phyloP scores from a whole-genome alignment of 2,113 vertebrate genomes.

The Leuciscus idus region DNA sequence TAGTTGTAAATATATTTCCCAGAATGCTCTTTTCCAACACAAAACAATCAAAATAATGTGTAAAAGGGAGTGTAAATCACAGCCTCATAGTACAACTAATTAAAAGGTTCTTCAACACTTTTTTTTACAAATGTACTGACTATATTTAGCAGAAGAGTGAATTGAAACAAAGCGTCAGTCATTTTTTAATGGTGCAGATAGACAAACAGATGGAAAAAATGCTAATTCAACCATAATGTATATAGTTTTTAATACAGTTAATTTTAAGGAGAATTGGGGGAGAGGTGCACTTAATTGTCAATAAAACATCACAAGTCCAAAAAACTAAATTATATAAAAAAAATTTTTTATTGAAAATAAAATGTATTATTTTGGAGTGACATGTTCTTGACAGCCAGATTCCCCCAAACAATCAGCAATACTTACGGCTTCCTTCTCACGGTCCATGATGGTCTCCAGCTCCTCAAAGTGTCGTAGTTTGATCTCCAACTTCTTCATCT shows the following conservation, averaged over 20 bases:
- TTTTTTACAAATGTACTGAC: not conserved
- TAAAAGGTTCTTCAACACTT: not conserved
- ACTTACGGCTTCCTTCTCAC: conserved; percentile 96
- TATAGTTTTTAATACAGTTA: not conserved
- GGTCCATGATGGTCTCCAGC: conserved; percentile 97
- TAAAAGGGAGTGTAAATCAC: not conserved
- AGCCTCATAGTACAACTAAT: not conserved
- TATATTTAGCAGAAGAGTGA: not conserved
- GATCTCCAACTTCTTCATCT: conserved; percentile 99
- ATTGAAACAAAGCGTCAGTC: too few relatives aligned
- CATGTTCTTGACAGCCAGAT: not conserved
- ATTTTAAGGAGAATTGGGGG: too few relatives aligned
- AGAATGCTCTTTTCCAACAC: too few relatives aligned
- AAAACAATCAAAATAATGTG: too few relatives aligned
- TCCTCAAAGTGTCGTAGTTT: conserved; percentile 98
- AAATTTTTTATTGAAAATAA: not conserved
- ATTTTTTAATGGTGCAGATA: too few relatives aligned
- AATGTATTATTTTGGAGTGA: not conserved
- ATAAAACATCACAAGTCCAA: too few relatives aligned
- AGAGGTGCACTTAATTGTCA: too few relatives aligned
- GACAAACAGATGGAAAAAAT: too few relatives aligned
- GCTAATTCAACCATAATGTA: not conserved
- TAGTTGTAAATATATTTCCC: too few relatives aligned
- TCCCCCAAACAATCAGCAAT: not conserved
- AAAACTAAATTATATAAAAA: too few relatives aligned